Percentiles rank a stretch among this genome's conserved stretches.
phyloP scores from a whole-genome alignment of 2,888 invertebrate genomes.

The Alitta virens region DNA sequence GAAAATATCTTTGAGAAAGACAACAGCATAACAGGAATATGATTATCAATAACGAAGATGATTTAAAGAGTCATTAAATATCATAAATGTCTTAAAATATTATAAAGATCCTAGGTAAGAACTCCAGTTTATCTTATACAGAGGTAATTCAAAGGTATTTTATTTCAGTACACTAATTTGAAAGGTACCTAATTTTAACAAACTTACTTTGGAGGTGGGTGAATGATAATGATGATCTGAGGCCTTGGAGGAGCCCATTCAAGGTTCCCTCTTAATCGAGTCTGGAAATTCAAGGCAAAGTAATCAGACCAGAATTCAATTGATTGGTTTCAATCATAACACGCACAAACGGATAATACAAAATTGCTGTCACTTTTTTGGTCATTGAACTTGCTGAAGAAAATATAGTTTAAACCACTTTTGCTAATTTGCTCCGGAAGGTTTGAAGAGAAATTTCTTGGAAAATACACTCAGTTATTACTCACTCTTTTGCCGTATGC shows the following conservation, averaged over 20 bases:
- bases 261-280: constrained; percentile 69
- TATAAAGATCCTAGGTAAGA: too few relatives aligned
- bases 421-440: too few relatives aligned
- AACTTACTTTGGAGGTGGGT: constrained; percentile 68
- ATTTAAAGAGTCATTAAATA: too few relatives aligned
- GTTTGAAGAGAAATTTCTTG: not conserved
- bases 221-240: constrained; percentile 78
- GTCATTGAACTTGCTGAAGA: not conserved
- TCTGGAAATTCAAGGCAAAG: constrained; percentile 41
- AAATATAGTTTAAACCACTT: too few relatives aligned
- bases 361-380: not conserved
- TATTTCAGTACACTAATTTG: too few relatives aligned
- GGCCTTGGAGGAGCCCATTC: constrained; percentile 84
- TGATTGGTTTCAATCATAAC: not conserved
- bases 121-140: too few relatives aligned
- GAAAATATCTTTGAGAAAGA: too few relatives aligned
- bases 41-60: too few relatives aligned
- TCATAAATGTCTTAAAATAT: too few relatives aligned
- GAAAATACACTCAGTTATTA: not conserved
- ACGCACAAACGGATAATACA: not conserved
- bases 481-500: not conserved
- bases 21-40: too few relatives aligned
- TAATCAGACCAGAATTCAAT: not conserved
- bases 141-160: too few relatives aligned
- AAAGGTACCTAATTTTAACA: too few relatives aligned